Base-by-base conservation (phyloP, 2,113 vertebrate species). In the Pseudonaja textilis region DNA sequence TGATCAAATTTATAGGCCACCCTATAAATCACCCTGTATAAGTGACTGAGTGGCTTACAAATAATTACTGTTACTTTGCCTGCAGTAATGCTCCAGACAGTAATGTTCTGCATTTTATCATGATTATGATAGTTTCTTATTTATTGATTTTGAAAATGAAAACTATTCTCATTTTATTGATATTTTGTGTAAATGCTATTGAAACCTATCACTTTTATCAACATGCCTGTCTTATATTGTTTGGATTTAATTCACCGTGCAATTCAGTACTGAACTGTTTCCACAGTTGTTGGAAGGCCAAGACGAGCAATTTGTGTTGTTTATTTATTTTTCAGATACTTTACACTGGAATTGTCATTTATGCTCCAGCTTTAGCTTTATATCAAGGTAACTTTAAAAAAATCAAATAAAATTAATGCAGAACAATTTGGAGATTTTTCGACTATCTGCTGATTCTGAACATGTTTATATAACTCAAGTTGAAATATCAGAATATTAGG, bases 271-370 rank as follows among this genome's bases (percentile, higher is more conserved):
- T 47, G 18, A 23, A 26, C 12, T 87, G n/a, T 23, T 74, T 42
- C 52, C 55, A 42, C 85, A 34, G 12, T 90, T 56, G 6, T 57
- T 9, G 26, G 18, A 10, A 25, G 26, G 56, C 14, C 55, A 25
- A 91, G 34, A 56, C 29, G 45, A 34, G 0, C 54, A 26, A 4
- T 10, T 93, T 90, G 8, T 57, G 4, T 90, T 96, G 87, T 86
- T n/a, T 94, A 91, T 91, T 85, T 1, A 34, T 20, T 0, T 7
- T 91, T 59, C 96, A 99, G 99, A 97, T 98, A 91, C 97, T 99
- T 91, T 99, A 99, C 94, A 99, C 99, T 85, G 99, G 99, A 94
- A 98, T 99, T 89, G 99, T 99, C 93, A 99, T 99, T 97, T 99
- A 99, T 91, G 98, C 98, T 89, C 99, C 99, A 92, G 99, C 99